phyloP scores from a whole-genome alignment of 2,113 vertebrate species.

The Tinamus guttatus region DNA sequence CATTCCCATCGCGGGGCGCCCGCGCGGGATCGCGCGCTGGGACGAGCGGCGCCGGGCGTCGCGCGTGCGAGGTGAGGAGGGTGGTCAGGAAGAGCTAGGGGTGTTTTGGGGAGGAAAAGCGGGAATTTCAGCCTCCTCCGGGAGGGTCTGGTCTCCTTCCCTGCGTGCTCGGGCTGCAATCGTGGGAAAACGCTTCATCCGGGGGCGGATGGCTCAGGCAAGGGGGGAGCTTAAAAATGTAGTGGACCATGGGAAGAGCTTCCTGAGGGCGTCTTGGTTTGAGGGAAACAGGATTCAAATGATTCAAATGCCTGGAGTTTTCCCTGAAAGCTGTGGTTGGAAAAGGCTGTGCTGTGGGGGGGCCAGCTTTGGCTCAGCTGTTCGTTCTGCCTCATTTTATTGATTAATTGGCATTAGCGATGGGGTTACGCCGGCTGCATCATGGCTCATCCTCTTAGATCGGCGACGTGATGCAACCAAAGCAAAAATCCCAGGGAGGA shows the following conservation, averaged over 20 bases:
- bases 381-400: background rate
- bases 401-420: background rate
- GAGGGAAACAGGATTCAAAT: background rate
- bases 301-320: background rate
- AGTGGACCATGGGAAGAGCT: background rate
- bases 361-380: background rate
- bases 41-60: no score
- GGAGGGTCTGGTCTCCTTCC: background rate
- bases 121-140: background rate
- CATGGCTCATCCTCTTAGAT: background rate
- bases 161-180: no score
- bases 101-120: background rate
- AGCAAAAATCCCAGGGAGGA: background rate
- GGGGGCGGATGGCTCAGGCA: no score
- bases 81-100: background rate
- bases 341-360: background rate
- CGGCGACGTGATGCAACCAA: background rate
- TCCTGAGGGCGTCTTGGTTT: background rate
- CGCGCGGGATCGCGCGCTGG: no score
- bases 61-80: no score
- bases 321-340: rapidly evolving
- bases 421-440: background rate
- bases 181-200: no score
- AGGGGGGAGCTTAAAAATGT: no score
- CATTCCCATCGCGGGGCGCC: no score